Evolutionary conservation across 2,113 vertebrate species (phyloP).

Genomic region (Delphinus delphis): DNA sequence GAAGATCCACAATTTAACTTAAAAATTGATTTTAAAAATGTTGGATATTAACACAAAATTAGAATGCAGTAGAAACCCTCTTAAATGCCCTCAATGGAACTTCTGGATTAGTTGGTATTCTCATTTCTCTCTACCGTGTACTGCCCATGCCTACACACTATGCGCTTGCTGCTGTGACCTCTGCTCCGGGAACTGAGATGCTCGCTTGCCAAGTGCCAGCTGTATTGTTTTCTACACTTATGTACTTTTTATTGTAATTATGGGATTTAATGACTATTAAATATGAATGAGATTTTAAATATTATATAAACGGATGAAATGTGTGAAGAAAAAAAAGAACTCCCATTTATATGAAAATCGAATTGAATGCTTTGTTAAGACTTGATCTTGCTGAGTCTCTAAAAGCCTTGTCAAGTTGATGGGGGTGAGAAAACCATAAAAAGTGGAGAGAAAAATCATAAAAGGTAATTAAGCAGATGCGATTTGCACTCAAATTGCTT

Average conservation of each 20-base stretch:
- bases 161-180: not conserved
- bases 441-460: not conserved
- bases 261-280: not conserved
- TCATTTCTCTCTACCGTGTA: not conserved
- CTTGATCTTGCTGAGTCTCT: not conserved
- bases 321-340: not conserved
- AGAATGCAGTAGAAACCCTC: not conserved
- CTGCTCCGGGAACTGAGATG: not conserved
- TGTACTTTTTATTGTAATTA: not conserved
- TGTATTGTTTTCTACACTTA: not conserved
- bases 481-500: not conserved
- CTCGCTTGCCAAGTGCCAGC: not conserved
- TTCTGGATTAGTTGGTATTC: not conserved
- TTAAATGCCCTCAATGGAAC: not conserved
- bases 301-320: not conserved
- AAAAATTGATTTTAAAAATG: not conserved
- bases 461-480: not conserved
- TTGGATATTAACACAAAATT: not conserved
- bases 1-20: not conserved
- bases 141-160: fast-evolving
- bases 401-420: conserved; percentile 17
- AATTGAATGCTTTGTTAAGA: not conserved
- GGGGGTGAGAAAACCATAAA: not conserved
- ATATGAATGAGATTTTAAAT: not conserved
- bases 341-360: not conserved